Evolutionary conservation across 2,888 invertebrate species (phyloP), one percentile per base, ranked within the genome.

Genomic region (Cataglyphis altisquamis): DNA sequence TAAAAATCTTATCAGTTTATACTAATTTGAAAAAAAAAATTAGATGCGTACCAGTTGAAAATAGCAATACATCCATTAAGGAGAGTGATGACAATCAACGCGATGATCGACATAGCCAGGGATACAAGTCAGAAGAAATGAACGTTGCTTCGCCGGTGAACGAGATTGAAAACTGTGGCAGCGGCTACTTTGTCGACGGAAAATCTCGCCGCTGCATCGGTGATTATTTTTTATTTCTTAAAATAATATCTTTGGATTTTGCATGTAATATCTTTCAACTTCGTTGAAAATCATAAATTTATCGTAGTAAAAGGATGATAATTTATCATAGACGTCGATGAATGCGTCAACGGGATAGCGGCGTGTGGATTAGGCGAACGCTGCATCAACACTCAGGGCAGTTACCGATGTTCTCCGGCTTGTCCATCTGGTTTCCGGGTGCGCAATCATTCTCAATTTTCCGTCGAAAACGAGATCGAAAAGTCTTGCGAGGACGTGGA

Each of bases 401-500:
- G 91, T 52, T 92, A 92, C 48, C 86, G 88, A 41, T 93, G 93
- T 86, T 86, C 89, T 12, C 90, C 92, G 5, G 67, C 63, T 1
- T 94, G 93, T 77, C 85, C 89, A 0, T 77, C 88, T 6, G 93
- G 93, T 9, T 92, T 91, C n/a, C 72, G 84, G 5, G 3, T 18
- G 0, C 67, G 25, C 0, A 78, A 82, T 36, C 25, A 29, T 21
- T 68, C 29, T 8, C 25, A 60, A 12, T 60, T 48, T 18, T 1
- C 45, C 10, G 10, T n/a, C 8, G 18, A 25, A 25, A 25, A 21
- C 12, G 29, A 39, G 4, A 57, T 45, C 21, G 45, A 80, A 15
- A 88, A 86, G 9, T 36, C 36, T 15, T 92, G 93, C 36, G 83
- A 84, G 5, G 98, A 98, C 95, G 96, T 98, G 89, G 96, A 98